A percentile compares a stretch with the other conserved stretches of the same genome.
Evolutionary conservation across 2,888 invertebrate genomes (phyloP).

Genomic region (Parnassius smintheus): DNA sequence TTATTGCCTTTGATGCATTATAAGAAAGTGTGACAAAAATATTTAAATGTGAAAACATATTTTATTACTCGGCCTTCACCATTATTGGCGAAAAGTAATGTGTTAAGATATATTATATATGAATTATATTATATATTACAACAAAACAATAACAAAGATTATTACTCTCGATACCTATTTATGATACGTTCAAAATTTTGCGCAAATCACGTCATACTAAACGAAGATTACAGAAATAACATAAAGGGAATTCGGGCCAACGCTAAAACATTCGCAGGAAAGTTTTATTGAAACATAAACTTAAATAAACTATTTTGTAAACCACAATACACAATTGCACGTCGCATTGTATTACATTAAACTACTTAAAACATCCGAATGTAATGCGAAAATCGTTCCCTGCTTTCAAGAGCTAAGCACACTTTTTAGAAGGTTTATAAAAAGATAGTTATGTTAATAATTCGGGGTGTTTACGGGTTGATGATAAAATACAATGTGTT

Average conservation of each 20-base stretch:
- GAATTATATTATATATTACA: too few species aligned
- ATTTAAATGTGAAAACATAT: too few species aligned
- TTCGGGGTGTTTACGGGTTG: conserved; percentile 65
- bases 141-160: too few species aligned
- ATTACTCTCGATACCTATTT: neutral
- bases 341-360: conserved; percentile 43
- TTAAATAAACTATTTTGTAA: conserved; percentile 47
- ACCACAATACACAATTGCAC: conserved; percentile 47
- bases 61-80: too few species aligned
- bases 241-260: conserved; percentile 49
- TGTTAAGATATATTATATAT: too few species aligned
- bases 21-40: too few species aligned
- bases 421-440: conserved; percentile 70
- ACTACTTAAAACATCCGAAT: conserved; percentile 39
- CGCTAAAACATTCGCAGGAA: conserved; percentile 48
- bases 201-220: conserved; percentile 38
- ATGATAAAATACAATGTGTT: conserved; percentile 77
- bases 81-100: too few species aligned
- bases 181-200: conserved; percentile 2
- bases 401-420: conserved; percentile 53
- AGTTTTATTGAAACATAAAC: conserved; percentile 60
- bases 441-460: conserved; percentile 56
- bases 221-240: conserved; percentile 44
- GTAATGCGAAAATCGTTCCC: conserved; percentile 45
- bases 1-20: too few species aligned